phyloP scores from a whole-genome alignment of 2,888 invertebrate species.

The Ferrisia virgata region DNA sequence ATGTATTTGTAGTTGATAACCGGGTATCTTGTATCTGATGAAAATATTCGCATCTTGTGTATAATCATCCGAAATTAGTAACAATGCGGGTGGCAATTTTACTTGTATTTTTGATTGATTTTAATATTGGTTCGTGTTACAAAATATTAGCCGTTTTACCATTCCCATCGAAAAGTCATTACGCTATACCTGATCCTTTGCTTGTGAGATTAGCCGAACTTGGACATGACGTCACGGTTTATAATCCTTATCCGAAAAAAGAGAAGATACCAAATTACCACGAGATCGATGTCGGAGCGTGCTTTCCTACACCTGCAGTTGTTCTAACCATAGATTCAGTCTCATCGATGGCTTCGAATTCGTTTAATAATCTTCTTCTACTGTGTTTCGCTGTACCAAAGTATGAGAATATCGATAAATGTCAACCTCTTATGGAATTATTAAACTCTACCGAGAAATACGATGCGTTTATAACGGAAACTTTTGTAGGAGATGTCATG shows the following conservation, averaged over 20 bases:
- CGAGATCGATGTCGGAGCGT: neutral
- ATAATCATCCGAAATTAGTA: neutral
- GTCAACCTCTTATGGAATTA: neutral
- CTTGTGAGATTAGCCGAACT: slow-evolving; percentile 38
- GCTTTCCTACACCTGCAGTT: neutral
- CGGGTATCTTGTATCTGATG: neutral
- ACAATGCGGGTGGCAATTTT: neutral
- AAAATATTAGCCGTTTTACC: slow-evolving; percentile 46
- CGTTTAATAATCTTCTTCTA: neutral
- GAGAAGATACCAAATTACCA: slow-evolving; percentile 33
- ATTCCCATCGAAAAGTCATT: slow-evolving; percentile 47
- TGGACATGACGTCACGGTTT: slow-evolving; percentile 46
- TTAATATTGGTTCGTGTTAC: neutral
- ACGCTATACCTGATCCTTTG: slow-evolving; percentile 43
- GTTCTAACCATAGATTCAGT: neutral
- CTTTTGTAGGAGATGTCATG: slow-evolving; percentile 41
- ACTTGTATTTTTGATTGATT: neutral
- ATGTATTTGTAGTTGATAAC: too few species aligned
- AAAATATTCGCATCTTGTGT: neutral
- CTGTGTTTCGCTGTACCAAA: neutral
- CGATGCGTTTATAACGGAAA: slow-evolving; percentile 43
- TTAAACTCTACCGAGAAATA: slow-evolving; percentile 34
- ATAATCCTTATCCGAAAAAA: slow-evolving; percentile 35
- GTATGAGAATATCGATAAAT: neutral
- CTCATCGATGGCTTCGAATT: neutral